Evolutionary conservation across 2,113 vertebrate genomes (phyloP).

Genomic region (Scalopus aquaticus): DNA sequence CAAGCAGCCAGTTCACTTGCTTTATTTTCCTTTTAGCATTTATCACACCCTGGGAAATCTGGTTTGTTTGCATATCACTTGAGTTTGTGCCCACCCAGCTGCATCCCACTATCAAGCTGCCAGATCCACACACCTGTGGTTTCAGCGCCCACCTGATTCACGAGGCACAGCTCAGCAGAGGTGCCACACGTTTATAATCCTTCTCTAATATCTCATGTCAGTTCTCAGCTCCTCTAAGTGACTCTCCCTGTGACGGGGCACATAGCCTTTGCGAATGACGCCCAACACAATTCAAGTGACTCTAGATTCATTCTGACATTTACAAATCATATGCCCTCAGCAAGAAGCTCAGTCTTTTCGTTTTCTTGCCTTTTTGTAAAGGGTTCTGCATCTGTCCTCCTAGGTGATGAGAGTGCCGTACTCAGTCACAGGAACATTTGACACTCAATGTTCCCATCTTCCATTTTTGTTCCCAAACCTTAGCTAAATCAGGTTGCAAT

Average conservation of each 20-base stretch:
- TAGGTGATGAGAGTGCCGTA: not conserved
- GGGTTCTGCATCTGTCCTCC: not conserved
- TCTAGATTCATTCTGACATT: not conserved
- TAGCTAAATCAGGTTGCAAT: not conserved
- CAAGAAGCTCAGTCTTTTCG: not conserved
- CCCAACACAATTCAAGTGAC: accelerated
- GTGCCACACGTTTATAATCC: not conserved
- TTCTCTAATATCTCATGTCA: not conserved
- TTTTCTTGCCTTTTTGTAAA: not conserved
- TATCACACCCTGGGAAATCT: not conserved
- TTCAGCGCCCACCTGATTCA: not conserved
- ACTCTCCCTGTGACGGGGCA: too few relatives aligned
- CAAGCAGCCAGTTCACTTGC: not conserved
- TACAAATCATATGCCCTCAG: accelerated
- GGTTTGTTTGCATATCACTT: not conserved
- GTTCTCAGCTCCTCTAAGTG: not conserved
- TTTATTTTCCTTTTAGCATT: not conserved
- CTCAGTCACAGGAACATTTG: accelerated
- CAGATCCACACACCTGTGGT: not conserved
- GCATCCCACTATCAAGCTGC: accelerated
- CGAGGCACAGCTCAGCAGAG: accelerated
- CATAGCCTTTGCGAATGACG: not conserved
- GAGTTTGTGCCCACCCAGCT: too few relatives aligned
- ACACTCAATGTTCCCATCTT: not conserved
- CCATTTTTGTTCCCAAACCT: not conserved